phyloP scores from a whole-genome alignment of 2,797 vertebrate species.

The Anguilla marmorata region DNA sequence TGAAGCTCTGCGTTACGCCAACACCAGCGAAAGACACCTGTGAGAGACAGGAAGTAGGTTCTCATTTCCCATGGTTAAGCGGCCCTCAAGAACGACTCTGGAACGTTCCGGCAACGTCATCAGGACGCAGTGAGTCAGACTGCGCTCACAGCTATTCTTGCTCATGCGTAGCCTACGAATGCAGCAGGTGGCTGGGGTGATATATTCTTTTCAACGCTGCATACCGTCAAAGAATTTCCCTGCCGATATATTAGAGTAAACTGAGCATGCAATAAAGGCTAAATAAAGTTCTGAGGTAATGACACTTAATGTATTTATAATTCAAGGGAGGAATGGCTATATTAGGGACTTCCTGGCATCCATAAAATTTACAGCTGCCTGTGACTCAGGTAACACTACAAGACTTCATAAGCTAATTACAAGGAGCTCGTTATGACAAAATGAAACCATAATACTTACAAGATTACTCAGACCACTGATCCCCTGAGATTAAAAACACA shows the following conservation, averaged over 20 bases:
- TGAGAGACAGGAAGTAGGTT: constrained; percentile 22
- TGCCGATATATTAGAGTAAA: not conserved
- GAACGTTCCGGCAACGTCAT: not conserved
- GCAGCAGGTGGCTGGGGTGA: not conserved
- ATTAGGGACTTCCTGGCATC: not conserved
- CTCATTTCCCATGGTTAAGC: constrained; percentile 17
- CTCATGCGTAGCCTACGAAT: not conserved
- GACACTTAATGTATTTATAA: not conserved
- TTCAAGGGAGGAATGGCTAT: not conserved
- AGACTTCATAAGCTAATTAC: not conserved
- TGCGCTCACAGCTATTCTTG: not conserved
- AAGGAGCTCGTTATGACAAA: not conserved
- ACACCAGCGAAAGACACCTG: constrained; percentile 70
- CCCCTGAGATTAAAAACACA: not conserved
- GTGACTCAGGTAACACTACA: not conserved
- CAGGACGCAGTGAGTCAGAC: not conserved
- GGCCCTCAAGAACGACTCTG: not conserved
- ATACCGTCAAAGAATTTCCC: not conserved
- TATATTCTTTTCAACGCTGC: not conserved
- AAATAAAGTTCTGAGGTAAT: not conserved
- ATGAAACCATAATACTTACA: not conserved
- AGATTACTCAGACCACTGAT: not conserved
- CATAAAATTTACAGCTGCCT: not conserved
- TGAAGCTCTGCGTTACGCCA: constrained; percentile 69
- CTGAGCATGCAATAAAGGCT: not conserved